Conservation (phyloP, 92 coral and sea anemone species). For the Micromussa lordhowensis region DNA sequence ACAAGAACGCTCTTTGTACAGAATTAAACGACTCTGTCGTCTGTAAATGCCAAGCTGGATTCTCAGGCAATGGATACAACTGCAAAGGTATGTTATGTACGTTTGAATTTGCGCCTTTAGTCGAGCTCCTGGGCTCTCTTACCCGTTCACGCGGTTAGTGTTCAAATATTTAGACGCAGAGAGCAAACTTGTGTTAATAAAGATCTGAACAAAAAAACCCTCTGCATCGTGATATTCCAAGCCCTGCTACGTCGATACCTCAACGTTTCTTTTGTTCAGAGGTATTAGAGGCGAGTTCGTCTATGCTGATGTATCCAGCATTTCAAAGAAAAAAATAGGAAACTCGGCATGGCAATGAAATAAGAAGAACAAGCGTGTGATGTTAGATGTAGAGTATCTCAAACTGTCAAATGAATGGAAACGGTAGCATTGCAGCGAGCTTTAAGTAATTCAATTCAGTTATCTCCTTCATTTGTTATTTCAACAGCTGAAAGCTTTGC, state of each 20-base stretch:
- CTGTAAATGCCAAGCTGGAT: conserved; percentile 15
- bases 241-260: neutral
- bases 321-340: too few relatives aligned
- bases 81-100: conserved; percentile 7
- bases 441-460: neutral
- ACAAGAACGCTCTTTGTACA: neutral
- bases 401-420: neutral
- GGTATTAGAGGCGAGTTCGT: neutral
- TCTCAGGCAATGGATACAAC: conserved; percentile 17
- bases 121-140: neutral
- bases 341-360: neutral
- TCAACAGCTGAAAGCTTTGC: neutral
- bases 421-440: neutral
- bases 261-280: neutral
- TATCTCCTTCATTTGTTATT: neutral
- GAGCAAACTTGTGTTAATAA: neutral
- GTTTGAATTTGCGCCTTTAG: neutral
- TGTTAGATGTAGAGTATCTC: too few relatives aligned
- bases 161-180: too few relatives aligned
- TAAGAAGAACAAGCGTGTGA: neutral
- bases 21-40: neutral
- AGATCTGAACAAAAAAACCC: neutral
- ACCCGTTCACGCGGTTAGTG: neutral
- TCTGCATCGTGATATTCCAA: neutral
- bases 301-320: neutral